These are phyloP conservation scores for Ditylenchus weischeri DNA, from an alignment of 2,888 invertebrate genomes.

Conservation along the genomic window DNA sequence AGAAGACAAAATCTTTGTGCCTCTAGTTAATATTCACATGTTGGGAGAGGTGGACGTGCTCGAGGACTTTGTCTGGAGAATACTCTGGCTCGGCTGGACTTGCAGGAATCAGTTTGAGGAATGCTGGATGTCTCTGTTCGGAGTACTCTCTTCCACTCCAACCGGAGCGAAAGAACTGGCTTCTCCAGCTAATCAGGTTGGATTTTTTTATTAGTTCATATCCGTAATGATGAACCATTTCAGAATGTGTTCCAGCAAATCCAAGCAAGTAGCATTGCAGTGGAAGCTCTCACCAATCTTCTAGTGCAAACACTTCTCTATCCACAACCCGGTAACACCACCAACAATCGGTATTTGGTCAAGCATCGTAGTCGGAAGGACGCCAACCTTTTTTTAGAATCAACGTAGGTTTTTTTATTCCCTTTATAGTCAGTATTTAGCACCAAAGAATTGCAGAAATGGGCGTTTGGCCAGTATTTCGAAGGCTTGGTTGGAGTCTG, in stretches of 20 bases:
- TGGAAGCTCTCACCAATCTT: constrained; percentile 41
- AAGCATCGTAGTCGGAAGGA: constrained; percentile 41
- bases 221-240: neutral
- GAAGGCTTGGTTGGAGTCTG: constrained; percentile 24
- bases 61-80: constrained; percentile 40
- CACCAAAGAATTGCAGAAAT: constrained; percentile 15
- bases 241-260: constrained; percentile 36
- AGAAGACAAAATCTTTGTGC: constrained; percentile 31
- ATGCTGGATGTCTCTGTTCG: constrained; percentile 50
- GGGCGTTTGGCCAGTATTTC: constrained; percentile 32
- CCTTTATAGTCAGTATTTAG: neutral
- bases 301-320: constrained; percentile 41
- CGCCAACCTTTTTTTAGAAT: constrained; percentile 36
- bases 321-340: constrained; percentile 43
- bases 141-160: constrained; percentile 51
- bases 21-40: constrained; percentile 45
- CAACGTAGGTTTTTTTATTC: constrained; percentile 31
- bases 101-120: constrained; percentile 46
- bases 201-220: neutral
- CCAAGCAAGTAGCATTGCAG: constrained; percentile 36
- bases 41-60: constrained; percentile 39
- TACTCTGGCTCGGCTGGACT: constrained; percentile 45
- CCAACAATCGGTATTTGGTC: constrained; percentile 36
- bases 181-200: constrained; percentile 2
- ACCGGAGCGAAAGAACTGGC: constrained; percentile 26